Conservation (phyloP, 37 sponge, comb jelly and placozoan species). For the Aphrocallistes beatrix region DNA sequence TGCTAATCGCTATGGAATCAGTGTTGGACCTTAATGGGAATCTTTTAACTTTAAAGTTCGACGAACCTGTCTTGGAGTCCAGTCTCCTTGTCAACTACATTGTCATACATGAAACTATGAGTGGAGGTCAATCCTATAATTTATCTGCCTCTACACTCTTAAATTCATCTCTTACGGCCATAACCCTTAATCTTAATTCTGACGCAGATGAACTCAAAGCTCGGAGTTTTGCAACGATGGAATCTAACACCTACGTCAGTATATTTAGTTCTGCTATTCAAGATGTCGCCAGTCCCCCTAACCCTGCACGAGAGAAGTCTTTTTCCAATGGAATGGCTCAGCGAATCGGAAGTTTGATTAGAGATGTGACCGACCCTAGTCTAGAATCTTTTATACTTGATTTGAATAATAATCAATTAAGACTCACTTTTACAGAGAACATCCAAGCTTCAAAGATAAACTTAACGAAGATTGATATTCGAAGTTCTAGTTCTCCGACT, state of each 20-base stretch:
- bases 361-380: conserved; percentile 43
- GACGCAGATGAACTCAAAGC: background rate
- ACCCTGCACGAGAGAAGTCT: background rate
- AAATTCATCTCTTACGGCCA: background rate
- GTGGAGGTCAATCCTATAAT: background rate
- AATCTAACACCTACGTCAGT: background rate
- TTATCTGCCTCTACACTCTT: background rate
- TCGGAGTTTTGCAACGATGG: background rate
- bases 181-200: background rate
- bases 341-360: conserved; percentile 28
- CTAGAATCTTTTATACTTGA: conserved; percentile 42
- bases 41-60: conserved; percentile 48
- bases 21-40: conserved; percentile 54
- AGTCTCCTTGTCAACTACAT: background rate
- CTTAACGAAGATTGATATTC: conserved; percentile 35
- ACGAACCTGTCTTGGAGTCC: conserved; percentile 41
- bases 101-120: background rate
- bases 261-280: conserved; percentile 6
- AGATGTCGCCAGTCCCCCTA: background rate
- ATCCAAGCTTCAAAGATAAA: conserved; percentile 43
- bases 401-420: conserved; percentile 45
- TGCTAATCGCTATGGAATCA: background rate
- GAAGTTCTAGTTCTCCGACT: conserved; percentile 11
- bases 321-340: conserved; percentile 40
- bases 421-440: conserved; percentile 52